Percentiles rank a stretch among this genome's conserved stretches.
These are phyloP conservation scores for Patiria pectinifera DNA, from an alignment of 53 echinoderm and acorn worm species.

Conservation along the genomic window DNA sequence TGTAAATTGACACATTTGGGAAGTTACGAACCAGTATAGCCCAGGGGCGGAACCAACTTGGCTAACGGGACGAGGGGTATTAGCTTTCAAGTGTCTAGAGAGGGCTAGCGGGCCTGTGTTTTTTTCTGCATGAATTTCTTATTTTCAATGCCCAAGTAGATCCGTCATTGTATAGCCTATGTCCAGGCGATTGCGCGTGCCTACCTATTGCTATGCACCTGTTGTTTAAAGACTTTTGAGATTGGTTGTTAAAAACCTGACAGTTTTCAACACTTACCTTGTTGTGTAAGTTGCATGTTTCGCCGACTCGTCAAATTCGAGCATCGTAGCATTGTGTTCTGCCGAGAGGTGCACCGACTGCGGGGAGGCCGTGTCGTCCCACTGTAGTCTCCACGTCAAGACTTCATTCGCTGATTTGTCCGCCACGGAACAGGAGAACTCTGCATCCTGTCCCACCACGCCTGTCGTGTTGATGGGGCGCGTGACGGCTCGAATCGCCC, in stretches of 20 bases:
- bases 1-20: no score
- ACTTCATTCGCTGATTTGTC: slow-evolving; percentile 19
- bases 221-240: background rate
- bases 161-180: no score
- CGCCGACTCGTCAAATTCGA: background rate
- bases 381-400: slow-evolving; percentile 18
- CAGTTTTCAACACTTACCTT: background rate
- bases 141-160: no score
- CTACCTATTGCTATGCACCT: background rate
- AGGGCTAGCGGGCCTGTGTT: no score
- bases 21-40: background rate
- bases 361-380: background rate
- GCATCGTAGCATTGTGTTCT: slow-evolving; percentile 7
- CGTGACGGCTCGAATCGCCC: slow-evolving; percentile 13
- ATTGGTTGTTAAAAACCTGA: background rate
- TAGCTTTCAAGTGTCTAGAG: no score
- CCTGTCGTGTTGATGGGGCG: slow-evolving; percentile 29
- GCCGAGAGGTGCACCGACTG: slow-evolving; percentile 21
- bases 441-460: slow-evolving; percentile 19
- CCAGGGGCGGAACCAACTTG: no score
- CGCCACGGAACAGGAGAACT: slow-evolving; percentile 52
- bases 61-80: no score
- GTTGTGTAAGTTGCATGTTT: slow-evolving; percentile 46
- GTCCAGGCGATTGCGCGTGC: no score
- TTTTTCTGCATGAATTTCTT: no score